Evolutionary conservation across 2,888 invertebrate genomes (phyloP).

Genomic region (Cremastobaeus sp.): DNA sequence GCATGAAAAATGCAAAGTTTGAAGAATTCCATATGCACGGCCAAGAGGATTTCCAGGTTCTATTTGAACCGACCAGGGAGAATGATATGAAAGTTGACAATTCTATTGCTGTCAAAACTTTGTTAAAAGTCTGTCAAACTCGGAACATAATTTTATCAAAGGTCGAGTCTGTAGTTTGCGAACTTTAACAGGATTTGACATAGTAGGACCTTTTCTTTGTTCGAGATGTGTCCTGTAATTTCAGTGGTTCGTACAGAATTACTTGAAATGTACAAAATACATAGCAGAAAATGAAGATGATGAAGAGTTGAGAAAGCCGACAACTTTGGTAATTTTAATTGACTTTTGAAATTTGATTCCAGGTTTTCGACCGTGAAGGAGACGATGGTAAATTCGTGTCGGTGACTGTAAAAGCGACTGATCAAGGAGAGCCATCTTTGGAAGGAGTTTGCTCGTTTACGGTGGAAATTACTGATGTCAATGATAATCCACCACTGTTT

Average conservation of each 20-base stretch:
- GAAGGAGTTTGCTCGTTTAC: conserved; percentile 99
- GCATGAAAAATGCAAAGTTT: conserved; percentile 30
- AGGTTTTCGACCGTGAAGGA: conserved; percentile 96
- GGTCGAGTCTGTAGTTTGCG: conserved; percentile 8
- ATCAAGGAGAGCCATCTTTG: conserved; percentile 98
- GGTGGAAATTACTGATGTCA: conserved; percentile 97
- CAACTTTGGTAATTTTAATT: not conserved
- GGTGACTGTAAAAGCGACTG: conserved; percentile 97
- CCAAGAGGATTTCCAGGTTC: not conserved
- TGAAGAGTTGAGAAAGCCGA: not conserved
- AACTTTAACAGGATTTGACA: conserved; percentile 22
- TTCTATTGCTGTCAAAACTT: conserved; percentile 30
- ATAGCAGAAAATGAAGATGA: not conserved
- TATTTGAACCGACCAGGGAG: conserved; percentile 18
- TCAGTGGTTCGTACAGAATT: not conserved
- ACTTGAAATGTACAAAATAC: too few species aligned
- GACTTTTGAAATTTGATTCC: conserved; percentile 42
- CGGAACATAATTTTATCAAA: conserved; percentile 15
- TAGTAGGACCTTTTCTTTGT: not conserved
- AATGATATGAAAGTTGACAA: conserved; percentile 31
- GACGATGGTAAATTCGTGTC: conserved; percentile 98
- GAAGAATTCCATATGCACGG: conserved; percentile 3
- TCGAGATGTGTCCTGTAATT: too few species aligned
- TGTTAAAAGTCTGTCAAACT: conserved; percentile 33
- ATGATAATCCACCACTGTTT: conserved; percentile 97